A percentile compares a stretch with the other conserved stretches of the same genome.
Evolutionary conservation across 2,888 invertebrate genomes (phyloP).

Genomic region (Drosophila flavopinicola): DNA sequence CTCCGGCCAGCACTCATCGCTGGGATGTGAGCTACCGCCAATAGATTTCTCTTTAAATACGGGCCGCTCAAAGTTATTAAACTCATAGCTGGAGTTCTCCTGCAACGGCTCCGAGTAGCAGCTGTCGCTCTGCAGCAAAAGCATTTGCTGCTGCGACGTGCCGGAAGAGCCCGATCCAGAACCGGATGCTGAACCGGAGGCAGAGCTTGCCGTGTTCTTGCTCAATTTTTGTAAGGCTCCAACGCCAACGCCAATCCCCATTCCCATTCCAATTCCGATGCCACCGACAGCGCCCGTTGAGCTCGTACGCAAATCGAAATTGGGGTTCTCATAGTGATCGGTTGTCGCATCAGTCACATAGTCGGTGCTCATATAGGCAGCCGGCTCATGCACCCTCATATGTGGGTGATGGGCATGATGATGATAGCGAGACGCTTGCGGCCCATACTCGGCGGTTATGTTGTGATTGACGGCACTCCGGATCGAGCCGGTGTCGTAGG

Average conservation of each 20-base stretch:
- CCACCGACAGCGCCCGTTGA: constrained; percentile 21
- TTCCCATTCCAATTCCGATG: constrained; percentile 10
- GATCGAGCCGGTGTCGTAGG: constrained; percentile 83
- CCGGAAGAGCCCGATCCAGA: constrained; percentile 63
- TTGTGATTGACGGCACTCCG: constrained; percentile 67
- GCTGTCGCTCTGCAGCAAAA: constrained; percentile 79
- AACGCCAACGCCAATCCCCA: constrained; percentile 11
- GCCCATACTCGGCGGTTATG: constrained; percentile 48
- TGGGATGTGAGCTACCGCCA: constrained; percentile 25
- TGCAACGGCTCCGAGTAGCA: constrained; percentile 84
- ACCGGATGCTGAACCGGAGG: constrained; percentile 53
- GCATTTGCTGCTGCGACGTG: constrained; percentile 76
- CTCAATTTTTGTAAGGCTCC: constrained; percentile 53
- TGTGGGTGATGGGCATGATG: constrained; percentile 13
- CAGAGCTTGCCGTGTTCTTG: constrained; percentile 55
- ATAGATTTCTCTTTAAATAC: constrained; percentile 81
- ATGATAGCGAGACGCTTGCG: constrained; percentile 37
- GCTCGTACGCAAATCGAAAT: constrained; percentile 80
- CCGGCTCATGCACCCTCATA: constrained; percentile 32
- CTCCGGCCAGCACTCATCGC: constrained; percentile 65
- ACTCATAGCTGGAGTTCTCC: constrained; percentile 82
- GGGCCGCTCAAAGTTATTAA: constrained; percentile 88
- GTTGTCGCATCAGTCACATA: constrained; percentile 80
- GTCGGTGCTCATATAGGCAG: constrained; percentile 61
- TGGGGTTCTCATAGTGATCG: constrained; percentile 85